These are phyloP conservation scores for Onychostruthus taczanowskii DNA, from an alignment of 2,113 vertebrate species.

Conservation along the genomic window DNA sequence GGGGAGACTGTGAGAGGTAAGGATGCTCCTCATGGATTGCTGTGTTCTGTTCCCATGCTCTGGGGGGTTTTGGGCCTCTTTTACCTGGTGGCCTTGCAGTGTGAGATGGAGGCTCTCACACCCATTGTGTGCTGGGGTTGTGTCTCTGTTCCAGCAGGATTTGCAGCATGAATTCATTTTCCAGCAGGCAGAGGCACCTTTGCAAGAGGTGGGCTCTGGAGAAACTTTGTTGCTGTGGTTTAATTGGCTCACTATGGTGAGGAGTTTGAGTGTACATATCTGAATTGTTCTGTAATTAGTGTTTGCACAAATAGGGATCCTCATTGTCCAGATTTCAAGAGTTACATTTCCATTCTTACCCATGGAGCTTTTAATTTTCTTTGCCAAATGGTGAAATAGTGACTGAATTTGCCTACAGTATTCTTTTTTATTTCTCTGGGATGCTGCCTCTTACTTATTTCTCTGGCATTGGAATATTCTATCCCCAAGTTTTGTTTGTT, in stretches of 20 bases:
- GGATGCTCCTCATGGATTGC: accelerated
- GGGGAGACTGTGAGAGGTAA: accelerated
- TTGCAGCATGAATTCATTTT: accelerated
- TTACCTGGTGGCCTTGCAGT: accelerated
- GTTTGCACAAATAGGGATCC: neutral
- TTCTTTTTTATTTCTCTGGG: neutral
- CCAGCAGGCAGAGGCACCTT: neutral
- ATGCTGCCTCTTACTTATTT: neutral
- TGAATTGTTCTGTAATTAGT: neutral
- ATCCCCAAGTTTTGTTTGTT: neutral
- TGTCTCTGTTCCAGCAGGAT: accelerated
- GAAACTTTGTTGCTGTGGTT: accelerated
- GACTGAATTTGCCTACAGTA: neutral
- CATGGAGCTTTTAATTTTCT: neutral
- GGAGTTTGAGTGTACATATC: accelerated
- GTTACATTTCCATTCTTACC: neutral
- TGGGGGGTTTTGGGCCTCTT: neutral
- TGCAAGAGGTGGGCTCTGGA: neutral
- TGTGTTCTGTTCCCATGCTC: accelerated
- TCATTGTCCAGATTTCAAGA: neutral
- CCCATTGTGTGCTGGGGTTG: accelerated
- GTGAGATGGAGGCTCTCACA: accelerated
- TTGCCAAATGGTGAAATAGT: neutral
- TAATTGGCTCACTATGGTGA: accelerated
- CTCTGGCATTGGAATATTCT: neutral